These are phyloP conservation scores for Silurus aristotelis DNA, from an alignment of 2,797 vertebrate species.

Conservation along the genomic window DNA sequence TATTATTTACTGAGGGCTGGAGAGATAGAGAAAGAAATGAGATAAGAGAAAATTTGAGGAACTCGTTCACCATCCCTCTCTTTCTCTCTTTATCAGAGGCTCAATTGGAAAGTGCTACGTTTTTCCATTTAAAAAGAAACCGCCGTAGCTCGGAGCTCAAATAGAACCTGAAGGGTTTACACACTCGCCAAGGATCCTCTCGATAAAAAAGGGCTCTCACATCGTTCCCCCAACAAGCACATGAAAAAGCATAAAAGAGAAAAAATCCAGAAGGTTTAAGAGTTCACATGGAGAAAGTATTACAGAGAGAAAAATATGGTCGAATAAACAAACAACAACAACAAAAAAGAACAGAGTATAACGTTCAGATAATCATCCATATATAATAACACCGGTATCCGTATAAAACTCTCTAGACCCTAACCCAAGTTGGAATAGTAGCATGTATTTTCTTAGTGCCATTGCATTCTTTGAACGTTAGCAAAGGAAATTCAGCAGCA, in stretches of 20 bases:
- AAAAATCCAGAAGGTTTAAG: constrained; percentile 48
- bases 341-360: constrained; percentile 26
- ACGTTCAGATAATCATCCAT: not conserved
- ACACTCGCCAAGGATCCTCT: not conserved
- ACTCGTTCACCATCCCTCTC: constrained; percentile 26
- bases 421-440: not conserved
- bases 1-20: constrained; percentile 49
- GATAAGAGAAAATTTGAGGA: constrained; percentile 33
- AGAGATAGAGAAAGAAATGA: constrained; percentile 39
- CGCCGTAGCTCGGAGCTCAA: constrained; percentile 27
- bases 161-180: constrained; percentile 13
- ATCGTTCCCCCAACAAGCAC: not conserved
- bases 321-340: constrained; percentile 47
- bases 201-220: not conserved
- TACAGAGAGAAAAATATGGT: constrained; percentile 50
- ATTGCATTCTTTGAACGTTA: constrained; percentile 26
- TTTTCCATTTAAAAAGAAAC: constrained; percentile 43
- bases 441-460: not conserved
- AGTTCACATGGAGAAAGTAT: constrained; percentile 65
- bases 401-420: not conserved
- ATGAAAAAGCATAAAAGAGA: constrained; percentile 4
- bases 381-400: not conserved
- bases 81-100: constrained; percentile 57
- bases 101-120: constrained; percentile 22
- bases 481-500: constrained; percentile 24